Conservation (phyloP, 2,888 invertebrate genomes). For the Eumerus sabulonum region DNA sequence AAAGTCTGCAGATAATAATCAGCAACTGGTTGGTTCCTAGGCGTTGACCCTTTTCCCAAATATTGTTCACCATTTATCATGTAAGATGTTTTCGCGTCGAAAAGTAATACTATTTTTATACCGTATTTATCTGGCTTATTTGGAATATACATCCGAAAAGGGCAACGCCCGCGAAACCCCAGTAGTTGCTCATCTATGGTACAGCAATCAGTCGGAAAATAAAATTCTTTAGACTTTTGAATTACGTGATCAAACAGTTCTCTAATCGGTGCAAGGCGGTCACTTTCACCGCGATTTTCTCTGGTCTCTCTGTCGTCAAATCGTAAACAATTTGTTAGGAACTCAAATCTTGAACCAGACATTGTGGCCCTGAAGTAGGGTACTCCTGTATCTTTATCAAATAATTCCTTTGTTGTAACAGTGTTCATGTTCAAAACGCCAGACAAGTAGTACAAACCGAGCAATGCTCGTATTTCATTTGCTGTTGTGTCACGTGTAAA, state of each 20-base stretch:
- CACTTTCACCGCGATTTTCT: not conserved
- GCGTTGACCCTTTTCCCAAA: not conserved
- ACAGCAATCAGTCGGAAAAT: conserved; percentile 10
- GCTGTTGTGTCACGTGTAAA: conserved; percentile 5
- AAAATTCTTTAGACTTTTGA: not conserved
- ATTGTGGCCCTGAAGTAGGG: conserved; percentile 8
- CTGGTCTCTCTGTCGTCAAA: conserved; percentile 7
- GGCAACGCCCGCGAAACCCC: conserved; percentile 25
- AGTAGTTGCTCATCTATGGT: conserved; percentile 28
- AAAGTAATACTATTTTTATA: conserved; percentile 17
- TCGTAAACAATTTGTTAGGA: conserved; percentile 8
- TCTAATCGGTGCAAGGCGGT: not conserved
- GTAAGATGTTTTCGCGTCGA: conserved; percentile 7
- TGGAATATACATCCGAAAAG: conserved; percentile 30
- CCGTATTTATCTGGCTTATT: conserved; percentile 46
- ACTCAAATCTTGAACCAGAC: conserved; percentile 8
- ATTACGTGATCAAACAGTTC: conserved; percentile 10
- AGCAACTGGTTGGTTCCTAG: not conserved
- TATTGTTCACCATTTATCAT: conserved; percentile 2
- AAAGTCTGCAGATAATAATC: conserved; percentile 8
- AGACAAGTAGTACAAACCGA: conserved; percentile 9
- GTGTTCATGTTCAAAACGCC: not conserved
- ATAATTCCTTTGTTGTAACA: conserved; percentile 3
- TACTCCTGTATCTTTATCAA: not conserved
- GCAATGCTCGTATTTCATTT: conserved; percentile 5